Evolutionary conservation across 2,888 invertebrate species (phyloP).

Genomic region (Tricholauxania praeusta): DNA sequence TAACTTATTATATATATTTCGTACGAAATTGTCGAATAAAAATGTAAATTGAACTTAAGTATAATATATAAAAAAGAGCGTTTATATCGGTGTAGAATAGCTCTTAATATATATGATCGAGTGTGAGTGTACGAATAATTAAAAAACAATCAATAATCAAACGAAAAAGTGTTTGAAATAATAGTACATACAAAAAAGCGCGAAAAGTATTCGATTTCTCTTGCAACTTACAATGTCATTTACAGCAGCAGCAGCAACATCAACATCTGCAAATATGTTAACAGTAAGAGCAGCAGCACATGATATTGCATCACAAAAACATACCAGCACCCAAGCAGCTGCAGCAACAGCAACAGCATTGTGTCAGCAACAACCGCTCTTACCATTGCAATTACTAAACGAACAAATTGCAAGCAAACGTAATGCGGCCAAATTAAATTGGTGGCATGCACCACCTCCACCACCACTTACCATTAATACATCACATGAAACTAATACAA

Average conservation of each 20-base stretch:
- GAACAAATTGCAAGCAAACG: conserved; percentile 50
- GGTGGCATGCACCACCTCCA: conserved; percentile 58
- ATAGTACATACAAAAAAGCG: too few species aligned
- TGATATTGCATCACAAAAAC: too few species aligned
- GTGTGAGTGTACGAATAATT: too few species aligned
- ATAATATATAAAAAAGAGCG: too few species aligned
- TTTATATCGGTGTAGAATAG: too few species aligned
- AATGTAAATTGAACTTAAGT: too few species aligned
- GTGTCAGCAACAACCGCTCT: conserved; percentile 13
- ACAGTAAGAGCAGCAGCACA: not conserved
- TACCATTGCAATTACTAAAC: conserved; percentile 37
- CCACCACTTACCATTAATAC: conserved; percentile 37
- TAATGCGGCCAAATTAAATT: conserved; percentile 56
- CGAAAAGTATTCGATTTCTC: too few species aligned
- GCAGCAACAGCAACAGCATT: not conserved
- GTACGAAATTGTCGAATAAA: too few species aligned
- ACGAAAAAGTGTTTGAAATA: too few species aligned
- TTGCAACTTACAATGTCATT: not conserved
- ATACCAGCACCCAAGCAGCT: not conserved
- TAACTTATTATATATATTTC: too few species aligned
- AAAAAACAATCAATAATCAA: too few species aligned
- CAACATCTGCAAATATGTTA: not conserved
- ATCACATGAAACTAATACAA: conserved; percentile 9
- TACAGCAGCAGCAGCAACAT: not conserved
- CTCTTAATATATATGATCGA: too few species aligned